These are phyloP conservation scores for Caenorhabditis sp. DNA, from an alignment of 2,888 invertebrate species.

Conservation along the genomic window DNA sequence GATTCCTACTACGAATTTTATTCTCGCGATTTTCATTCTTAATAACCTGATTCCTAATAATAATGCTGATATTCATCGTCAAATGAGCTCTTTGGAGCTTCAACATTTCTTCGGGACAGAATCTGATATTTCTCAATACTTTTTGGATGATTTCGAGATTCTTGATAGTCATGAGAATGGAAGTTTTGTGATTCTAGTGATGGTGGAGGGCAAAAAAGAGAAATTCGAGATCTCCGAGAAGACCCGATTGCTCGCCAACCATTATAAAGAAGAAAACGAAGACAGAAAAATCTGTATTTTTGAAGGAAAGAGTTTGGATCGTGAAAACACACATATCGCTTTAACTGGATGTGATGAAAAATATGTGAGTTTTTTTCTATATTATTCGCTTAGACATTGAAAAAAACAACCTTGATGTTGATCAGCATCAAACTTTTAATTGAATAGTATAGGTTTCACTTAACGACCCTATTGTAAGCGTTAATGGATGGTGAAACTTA, in stretches of 20 bases:
- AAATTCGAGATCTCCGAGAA: slow-evolving; percentile 35
- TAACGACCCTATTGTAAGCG: too few relatives aligned
- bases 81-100: slow-evolving; percentile 36
- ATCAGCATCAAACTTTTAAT: too few relatives aligned
- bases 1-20: neutral
- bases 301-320: slow-evolving; percentile 45
- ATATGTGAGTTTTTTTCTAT: slow-evolving; percentile 40
- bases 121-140: slow-evolving; percentile 45
- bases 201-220: slow-evolving; percentile 33
- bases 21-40: neutral
- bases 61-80: slow-evolving; percentile 27
- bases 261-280: slow-evolving; percentile 23
- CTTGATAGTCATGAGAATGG: slow-evolving; percentile 16
- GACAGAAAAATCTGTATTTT: slow-evolving; percentile 47
- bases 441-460: too few relatives aligned
- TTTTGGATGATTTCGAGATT: slow-evolving; percentile 29
- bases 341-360: slow-evolving; percentile 57
- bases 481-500: too few relatives aligned
- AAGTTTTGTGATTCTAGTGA: slow-evolving; percentile 35
- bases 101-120: slow-evolving; percentile 41
- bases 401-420: too few relatives aligned
- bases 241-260: slow-evolving; percentile 40
- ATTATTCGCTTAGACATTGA: too few relatives aligned
- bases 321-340: slow-evolving; percentile 46
- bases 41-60: neutral